These are phyloP conservation scores for Gymnocephalus cernua DNA, from an alignment of 2,113 vertebrate species.

Conservation along the genomic window DNA sequence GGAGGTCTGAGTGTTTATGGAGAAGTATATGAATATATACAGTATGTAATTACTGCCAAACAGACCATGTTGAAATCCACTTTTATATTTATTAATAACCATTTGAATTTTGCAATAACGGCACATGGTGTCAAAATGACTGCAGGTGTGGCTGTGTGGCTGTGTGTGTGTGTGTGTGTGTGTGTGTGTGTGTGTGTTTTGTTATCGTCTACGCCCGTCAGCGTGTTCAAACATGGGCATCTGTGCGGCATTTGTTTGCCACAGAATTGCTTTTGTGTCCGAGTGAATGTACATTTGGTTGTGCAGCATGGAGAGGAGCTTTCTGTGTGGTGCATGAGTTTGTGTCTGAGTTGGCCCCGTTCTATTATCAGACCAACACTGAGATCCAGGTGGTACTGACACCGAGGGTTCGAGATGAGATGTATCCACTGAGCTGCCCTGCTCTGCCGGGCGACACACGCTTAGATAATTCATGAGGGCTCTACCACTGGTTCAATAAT, in stretches of 20 bases:
- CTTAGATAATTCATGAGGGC: slow-evolving; percentile 84
- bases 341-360: background rate
- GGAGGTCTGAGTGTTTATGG: slow-evolving; percentile 1
- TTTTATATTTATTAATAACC: slow-evolving; percentile 14
- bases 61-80: slow-evolving; percentile 8
- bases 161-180: background rate
- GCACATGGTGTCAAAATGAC: background rate
- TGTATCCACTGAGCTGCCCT: slow-evolving; percentile 38
- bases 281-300: too few species aligned
- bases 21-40: slow-evolving; percentile 10
- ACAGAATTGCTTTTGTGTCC: too few species aligned
- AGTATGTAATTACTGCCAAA: slow-evolving; percentile 5
- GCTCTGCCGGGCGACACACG: slow-evolving; percentile 47
- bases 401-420: slow-evolving; percentile 30
- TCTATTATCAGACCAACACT: slow-evolving; percentile 3
- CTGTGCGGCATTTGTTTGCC: too few species aligned
- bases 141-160: background rate
- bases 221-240: too few species aligned
- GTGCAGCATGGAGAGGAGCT: too few species aligned
- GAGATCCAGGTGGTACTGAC: slow-evolving; percentile 32
- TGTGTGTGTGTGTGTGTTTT: background rate
- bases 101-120: background rate
- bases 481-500: slow-evolving; percentile 80
- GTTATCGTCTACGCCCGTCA: too few species aligned
- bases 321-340: too few species aligned